Conservation (phyloP, 1,140 invertebrate genomes). For the Bombus terrestris region DNA sequence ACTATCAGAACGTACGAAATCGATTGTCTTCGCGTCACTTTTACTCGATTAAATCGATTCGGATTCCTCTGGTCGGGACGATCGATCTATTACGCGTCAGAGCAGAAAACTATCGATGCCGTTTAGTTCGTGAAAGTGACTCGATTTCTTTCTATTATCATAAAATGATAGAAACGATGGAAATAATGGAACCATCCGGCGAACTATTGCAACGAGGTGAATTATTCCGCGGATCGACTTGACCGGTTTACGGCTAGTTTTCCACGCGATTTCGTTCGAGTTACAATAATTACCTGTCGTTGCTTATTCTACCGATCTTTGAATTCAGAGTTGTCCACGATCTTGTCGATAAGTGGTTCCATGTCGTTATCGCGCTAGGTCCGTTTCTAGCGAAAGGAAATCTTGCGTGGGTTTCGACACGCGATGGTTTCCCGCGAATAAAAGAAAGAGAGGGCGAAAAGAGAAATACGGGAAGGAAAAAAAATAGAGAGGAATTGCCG, state of each 20-base stretch:
- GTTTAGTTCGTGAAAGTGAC: constrained; percentile 23
- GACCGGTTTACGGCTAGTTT: neutral
- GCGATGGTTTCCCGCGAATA: constrained; percentile 66
- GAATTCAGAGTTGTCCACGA: neutral
- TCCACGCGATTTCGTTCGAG: neutral
- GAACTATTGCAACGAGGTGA: neutral
- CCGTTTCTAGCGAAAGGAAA: constrained; percentile 71
- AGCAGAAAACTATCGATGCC: constrained; percentile 11
- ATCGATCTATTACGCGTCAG: constrained; percentile 31
- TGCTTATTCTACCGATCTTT: neutral
- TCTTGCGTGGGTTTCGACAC: constrained; percentile 63
- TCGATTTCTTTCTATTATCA: constrained; percentile 11
- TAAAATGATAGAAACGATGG: no score
- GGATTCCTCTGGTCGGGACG: neutral
- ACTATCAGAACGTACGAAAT: neutral
- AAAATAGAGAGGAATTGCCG: constrained; percentile 58
- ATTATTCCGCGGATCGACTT: neutral
- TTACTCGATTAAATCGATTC: constrained; percentile 8
- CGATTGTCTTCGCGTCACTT: neutral
- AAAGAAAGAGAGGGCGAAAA: constrained; percentile 61
- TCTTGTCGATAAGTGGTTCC: neutral
- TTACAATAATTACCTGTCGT: neutral
- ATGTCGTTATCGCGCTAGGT: constrained; percentile 41
- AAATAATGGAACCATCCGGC: neutral
- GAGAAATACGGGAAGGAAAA: constrained; percentile 60